phyloP scores from a whole-genome alignment of 2,797 vertebrate genomes.

The Gobio occitaniae region DNA sequence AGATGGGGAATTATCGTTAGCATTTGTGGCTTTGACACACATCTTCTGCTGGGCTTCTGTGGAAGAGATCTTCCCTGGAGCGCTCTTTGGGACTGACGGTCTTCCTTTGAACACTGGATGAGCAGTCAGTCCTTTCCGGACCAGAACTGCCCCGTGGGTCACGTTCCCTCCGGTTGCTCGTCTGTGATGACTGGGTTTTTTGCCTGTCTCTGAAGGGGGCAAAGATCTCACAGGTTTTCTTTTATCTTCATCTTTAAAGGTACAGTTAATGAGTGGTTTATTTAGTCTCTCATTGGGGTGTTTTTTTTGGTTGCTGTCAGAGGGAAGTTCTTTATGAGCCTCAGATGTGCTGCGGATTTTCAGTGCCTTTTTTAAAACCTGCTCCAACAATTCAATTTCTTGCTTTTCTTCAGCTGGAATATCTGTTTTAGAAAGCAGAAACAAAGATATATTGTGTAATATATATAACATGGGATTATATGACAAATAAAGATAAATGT shows the following conservation, averaged over 20 bases:
- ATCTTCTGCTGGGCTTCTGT: conserved; percentile 1
- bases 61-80: not conserved
- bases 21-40: not conserved
- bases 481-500: not conserved
- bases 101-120: not conserved
- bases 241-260: conserved; percentile 9
- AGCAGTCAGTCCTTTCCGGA: not conserved
- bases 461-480: not conserved
- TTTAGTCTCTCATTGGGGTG: conserved; percentile 19
- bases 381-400: conserved; percentile 78
- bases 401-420: conserved; percentile 65
- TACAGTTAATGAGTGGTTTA: conserved; percentile 23
- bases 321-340: conserved; percentile 50
- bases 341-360: conserved; percentile 67
- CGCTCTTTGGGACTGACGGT: not conserved
- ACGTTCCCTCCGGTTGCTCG: not conserved
- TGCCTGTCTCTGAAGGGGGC: not conserved
- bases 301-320: conserved; percentile 38
- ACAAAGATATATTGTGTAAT: not conserved
- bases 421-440: conserved; percentile 57
- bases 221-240: conserved; percentile 2
- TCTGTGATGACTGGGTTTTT: not conserved
- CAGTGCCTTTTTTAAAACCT: conserved; percentile 76
- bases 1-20: not conserved
- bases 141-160: not conserved